phyloP scores from a whole-genome alignment of 2,797 vertebrate species.

The Gadopsis marmoratus region DNA sequence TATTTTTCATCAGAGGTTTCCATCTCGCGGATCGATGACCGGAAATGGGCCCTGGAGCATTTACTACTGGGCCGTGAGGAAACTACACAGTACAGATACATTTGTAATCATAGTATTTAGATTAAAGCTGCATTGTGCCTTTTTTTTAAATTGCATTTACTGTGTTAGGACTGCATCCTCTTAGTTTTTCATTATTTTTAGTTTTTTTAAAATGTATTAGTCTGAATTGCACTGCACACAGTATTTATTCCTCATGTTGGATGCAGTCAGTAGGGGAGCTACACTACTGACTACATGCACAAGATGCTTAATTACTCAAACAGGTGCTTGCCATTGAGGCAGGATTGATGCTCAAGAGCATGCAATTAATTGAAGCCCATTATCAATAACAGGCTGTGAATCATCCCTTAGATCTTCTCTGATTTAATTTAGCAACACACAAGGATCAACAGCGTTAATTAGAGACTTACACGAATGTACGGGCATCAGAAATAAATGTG shows the following conservation, averaged over 20 bases:
- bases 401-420: constrained; percentile 69
- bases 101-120: not conserved
- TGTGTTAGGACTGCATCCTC: not conserved
- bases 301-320: constrained; percentile 72
- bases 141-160: not conserved
- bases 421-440: constrained; percentile 79
- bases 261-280: constrained; percentile 44
- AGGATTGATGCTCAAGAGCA: constrained; percentile 74
- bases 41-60: not conserved
- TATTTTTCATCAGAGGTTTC: not conserved
- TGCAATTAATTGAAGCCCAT: constrained; percentile 77
- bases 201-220: not conserved
- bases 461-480: constrained; percentile 76
- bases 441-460: constrained; percentile 82
- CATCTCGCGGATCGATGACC: not conserved
- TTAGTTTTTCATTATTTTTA: not conserved
- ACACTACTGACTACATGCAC: constrained; percentile 51
- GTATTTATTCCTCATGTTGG: constrained; percentile 31
- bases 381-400: constrained; percentile 76
- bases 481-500: constrained; percentile 74
- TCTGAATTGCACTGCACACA: not conserved
- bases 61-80: not conserved
- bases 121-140: not conserved
- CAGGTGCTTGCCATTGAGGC: constrained; percentile 70
- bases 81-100: not conserved